Evolutionary conservation across 1,140 invertebrate species (phyloP), one percentile per base, ranked within the genome.

Genomic region (Caenorhabditis briggsae): DNA sequence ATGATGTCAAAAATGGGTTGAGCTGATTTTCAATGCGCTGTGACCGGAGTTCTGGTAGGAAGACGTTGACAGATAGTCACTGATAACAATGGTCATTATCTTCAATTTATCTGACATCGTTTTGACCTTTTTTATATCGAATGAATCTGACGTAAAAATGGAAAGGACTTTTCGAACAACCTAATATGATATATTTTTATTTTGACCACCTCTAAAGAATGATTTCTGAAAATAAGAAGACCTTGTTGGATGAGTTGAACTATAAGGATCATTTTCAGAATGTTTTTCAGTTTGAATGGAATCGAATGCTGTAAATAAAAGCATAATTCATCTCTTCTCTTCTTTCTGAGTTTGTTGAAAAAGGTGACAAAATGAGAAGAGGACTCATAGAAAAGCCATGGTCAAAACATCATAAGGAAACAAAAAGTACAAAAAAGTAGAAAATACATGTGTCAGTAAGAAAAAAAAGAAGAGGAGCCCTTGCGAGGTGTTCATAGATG

Each of bases 401-500:
- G 11, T 25, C 23, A 25, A 61, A 61, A 61, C 9, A 20, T 25
- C 11, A 12, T 12, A 48, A 33, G 46, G 50, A 41, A 14, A 2
- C 16, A 50, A 53, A 50, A 43, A 46, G 33, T 11, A 23, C 20
- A 23, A 50, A 23, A n/a, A 78, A 25, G 2, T 53, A 50, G 70
- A 53, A 41, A 50, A 41, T 70, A 18, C 14, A 23, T 3, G 33
- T 33, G 43, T 53, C 33, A 70, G 33, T 18, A n/a, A 46, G 25
- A 64, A 33, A 41, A 64, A 8, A 64, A 43, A 41, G 3, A 43
- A 16, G 33, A 46, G 33, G 46, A 23, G 46, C 46, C 9, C 14
- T 25, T 23, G 8, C 8, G 50, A 78, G 46, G 70, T 78, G 70
- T 50, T 78, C 70, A 78, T 78, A 78, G 70, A 78, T 78, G 64